A percentile compares a stretch with the other conserved stretches of the same genome.
Evolutionary conservation across 2,888 invertebrate species (phyloP).

Genomic region (Alloscopus bannaensis): DNA sequence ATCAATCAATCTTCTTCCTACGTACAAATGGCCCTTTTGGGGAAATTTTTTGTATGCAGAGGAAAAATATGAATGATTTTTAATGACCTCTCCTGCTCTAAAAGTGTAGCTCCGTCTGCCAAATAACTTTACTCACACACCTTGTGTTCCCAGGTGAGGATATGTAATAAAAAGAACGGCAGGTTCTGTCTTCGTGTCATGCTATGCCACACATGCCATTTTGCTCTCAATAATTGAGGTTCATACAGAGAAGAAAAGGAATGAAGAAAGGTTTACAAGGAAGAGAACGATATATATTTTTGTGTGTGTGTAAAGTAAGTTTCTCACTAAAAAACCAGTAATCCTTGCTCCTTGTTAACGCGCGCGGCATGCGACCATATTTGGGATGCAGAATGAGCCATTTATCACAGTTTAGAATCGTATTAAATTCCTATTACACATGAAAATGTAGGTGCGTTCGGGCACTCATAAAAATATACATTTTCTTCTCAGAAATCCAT

Average conservation of each 20-base stretch:
- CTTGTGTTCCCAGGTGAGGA: neutral
- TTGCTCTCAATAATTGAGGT: no score
- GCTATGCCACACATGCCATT: neutral
- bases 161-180: slow-evolving; percentile 8
- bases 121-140: neutral
- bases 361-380: slow-evolving; percentile 53
- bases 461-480: slow-evolving; percentile 18
- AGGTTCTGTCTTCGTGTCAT: neutral
- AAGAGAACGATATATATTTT: no score
- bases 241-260: neutral
- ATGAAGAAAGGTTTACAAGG: neutral
- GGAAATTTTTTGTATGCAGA: slow-evolving; percentile 11
- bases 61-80: slow-evolving; percentile 50
- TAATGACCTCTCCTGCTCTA: slow-evolving; percentile 34
- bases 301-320: neutral
- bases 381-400: slow-evolving; percentile 47
- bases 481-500: slow-evolving; percentile 27
- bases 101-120: neutral
- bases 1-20: slow-evolving; percentile 63
- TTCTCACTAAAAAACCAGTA: no score
- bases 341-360: slow-evolving; percentile 55
- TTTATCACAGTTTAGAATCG: slow-evolving; percentile 55
- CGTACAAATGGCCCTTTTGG: slow-evolving; percentile 45
- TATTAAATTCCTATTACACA: slow-evolving; percentile 43
- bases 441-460: neutral